Evolutionary conservation across 2,797 vertebrate species (phyloP).

Genomic region (Neosilurus hyrtlii): DNA sequence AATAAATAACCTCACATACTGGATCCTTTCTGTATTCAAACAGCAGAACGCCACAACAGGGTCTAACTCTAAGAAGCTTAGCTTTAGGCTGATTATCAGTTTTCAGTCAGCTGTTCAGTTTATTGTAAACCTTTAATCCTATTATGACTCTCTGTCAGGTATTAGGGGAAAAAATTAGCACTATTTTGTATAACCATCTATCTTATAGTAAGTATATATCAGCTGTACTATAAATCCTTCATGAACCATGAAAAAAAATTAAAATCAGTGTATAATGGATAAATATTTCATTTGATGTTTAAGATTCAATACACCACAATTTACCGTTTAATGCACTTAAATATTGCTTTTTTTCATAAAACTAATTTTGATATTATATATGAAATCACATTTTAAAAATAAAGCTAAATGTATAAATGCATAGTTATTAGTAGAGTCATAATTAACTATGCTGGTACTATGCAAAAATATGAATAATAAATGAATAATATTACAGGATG

Average conservation of each 20-base stretch:
- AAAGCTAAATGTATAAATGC: neutral
- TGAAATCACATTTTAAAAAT: too few species aligned
- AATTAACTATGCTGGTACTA: neutral
- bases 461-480: neutral
- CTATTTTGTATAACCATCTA: conserved; percentile 15
- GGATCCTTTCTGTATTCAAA: conserved; percentile 9
- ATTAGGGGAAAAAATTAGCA: conserved; percentile 37
- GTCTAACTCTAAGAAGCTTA: conserved; percentile 60
- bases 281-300: neutral
- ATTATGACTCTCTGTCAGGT: conserved; percentile 51
- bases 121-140: conserved; percentile 75
- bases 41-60: conserved; percentile 30
- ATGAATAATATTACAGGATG: neutral
- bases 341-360: neutral
- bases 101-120: conserved; percentile 63
- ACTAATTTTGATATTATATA: neutral
- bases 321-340: neutral
- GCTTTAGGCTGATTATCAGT: conserved; percentile 68
- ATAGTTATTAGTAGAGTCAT: neutral
- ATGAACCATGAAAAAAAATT: neutral
- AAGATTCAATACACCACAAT: neutral
- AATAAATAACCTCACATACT: conserved; percentile 9
- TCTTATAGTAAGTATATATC: neutral
- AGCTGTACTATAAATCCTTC: neutral
- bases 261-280: neutral